A percentile compares a stretch with the other conserved stretches of the same genome.
Evolutionary conservation across 2,797 vertebrate genomes (phyloP).

Genomic region (Todus mexicanus): DNA sequence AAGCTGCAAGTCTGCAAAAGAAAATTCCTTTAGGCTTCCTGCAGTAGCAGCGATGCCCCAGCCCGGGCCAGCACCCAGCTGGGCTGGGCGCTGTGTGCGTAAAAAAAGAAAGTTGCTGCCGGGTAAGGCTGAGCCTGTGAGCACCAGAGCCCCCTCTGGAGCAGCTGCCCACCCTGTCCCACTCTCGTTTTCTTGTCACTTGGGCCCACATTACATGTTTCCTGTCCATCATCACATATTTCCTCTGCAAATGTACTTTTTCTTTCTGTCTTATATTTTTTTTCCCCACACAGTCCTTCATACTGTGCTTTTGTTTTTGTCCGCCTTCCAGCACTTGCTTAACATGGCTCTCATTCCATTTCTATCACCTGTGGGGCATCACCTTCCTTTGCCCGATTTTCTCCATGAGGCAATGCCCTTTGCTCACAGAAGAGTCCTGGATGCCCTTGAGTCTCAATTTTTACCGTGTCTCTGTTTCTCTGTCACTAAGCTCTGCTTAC

Average conservation of each 20-base stretch:
- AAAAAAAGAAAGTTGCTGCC: too few species aligned
- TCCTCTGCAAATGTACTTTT: not conserved
- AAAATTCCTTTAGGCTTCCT: accelerated
- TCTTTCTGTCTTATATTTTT: accelerated
- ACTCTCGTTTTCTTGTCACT: not conserved
- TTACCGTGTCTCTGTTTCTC: not conserved
- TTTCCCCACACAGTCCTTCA: not conserved
- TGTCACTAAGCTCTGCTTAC: not conserved
- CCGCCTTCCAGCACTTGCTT: not conserved
- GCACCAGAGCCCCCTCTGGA: accelerated
- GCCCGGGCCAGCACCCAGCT: not conserved
- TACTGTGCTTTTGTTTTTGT: not conserved
- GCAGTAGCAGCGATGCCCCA: not conserved
- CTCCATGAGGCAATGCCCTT: not conserved
- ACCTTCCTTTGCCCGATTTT: not conserved
- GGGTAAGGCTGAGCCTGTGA: not conserved
- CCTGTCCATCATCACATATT: not conserved
- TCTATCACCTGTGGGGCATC: not conserved
- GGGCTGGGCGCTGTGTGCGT: accelerated
- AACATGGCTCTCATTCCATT: not conserved
- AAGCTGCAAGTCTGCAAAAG: accelerated
- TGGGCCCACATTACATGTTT: not conserved
- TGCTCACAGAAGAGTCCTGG: not conserved
- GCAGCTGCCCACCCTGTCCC: not conserved
- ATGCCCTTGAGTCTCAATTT: not conserved